Percentiles rank a stretch among this genome's conserved stretches.
These are phyloP conservation scores for Drosophila albomicans DNA, from an alignment of 1,140 invertebrate species.

Conservation along the genomic window DNA sequence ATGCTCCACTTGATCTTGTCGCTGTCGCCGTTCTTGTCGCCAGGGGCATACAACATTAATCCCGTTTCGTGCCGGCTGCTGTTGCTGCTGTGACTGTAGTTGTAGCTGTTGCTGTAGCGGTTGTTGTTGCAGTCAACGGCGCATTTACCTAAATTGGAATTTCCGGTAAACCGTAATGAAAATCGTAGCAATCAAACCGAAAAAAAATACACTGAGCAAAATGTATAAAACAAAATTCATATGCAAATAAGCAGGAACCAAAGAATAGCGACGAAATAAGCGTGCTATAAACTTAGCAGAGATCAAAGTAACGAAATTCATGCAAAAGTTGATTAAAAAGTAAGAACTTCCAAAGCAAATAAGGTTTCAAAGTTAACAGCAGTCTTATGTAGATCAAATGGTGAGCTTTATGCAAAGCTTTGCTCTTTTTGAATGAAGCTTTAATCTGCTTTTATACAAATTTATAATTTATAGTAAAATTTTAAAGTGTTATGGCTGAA, in stretches of 20 bases:
- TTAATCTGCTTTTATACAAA: no score
- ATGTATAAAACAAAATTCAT: slow-evolving; percentile 27
- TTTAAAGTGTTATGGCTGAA: no score
- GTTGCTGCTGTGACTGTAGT: slow-evolving; percentile 23
- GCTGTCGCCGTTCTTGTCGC: slow-evolving; percentile 34
- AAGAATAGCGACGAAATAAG: not conserved
- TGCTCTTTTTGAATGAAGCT: no score
- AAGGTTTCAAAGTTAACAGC: no score
- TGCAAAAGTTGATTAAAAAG: no score
- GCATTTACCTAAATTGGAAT: slow-evolving; percentile 85
- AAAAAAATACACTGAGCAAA: slow-evolving; percentile 53
- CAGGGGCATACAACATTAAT: slow-evolving; percentile 70
- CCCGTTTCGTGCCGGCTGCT: slow-evolving; percentile 60
- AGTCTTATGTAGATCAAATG: no score
- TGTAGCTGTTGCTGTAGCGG: slow-evolving; percentile 21
- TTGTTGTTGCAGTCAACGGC: slow-evolving; percentile 69
- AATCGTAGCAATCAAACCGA: slow-evolving; percentile 82
- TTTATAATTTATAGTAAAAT: no score
- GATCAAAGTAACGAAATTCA: no score
- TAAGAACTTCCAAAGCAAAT: no score
- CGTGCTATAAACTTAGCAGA: not conserved
- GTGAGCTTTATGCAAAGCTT: no score
- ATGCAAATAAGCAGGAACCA: slow-evolving; percentile 2
- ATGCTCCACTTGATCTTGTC: slow-evolving; percentile 79
- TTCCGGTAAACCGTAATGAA: slow-evolving; percentile 84